Base-by-base conservation (phyloP, 1,140 invertebrate species). In the Lepidurus apus region DNA sequence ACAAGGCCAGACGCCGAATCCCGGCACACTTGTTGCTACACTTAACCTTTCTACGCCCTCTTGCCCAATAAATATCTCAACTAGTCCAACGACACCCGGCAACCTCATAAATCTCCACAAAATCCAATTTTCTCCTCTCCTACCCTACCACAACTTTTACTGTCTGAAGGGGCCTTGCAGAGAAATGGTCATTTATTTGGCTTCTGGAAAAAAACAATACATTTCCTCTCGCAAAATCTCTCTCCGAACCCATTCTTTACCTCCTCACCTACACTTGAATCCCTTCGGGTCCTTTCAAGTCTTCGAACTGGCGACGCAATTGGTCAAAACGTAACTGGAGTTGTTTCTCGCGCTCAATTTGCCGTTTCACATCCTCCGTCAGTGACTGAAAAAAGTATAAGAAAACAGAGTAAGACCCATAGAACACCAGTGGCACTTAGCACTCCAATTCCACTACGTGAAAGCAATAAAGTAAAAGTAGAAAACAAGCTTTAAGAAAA, bases 111-210 rank as follows among this genome's bases (percentile, higher is more conserved):
- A 34, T 34, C 34, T 34, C 34, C 34, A 4, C 34, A 34, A 34
- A 34, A 34, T 34, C 34, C 34, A 4, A 34, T 34, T 34, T 34
- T 34, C 34, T 17, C 10, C 13, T 13, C 3, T 65, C 4, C 53
- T 65, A 13, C 21, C 21, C n/a, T 21, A 6, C 21, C 47, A 9
- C 47, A 21, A 7, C 6, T 65, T 21, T 3, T 21, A 17, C 21
- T 65, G 5, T 65, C n/a, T 21, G 6, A 9, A 65, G 21, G 21
- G 17, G 6, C 17, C 21, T 65, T 65, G 53, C 53, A 65, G 21
- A 65, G 53, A 65, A 65, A 65, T 65, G 53, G 53, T 65, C 53
- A 65, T 65, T 65, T 65, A 65, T 65, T 65, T 65, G 21, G 53
- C 13, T 65, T 21, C 53, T 7, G 21, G 8, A 65, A 65, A 65